Conservation (phyloP, 1,140 invertebrate genomes). For the Antheraea mylitta region DNA sequence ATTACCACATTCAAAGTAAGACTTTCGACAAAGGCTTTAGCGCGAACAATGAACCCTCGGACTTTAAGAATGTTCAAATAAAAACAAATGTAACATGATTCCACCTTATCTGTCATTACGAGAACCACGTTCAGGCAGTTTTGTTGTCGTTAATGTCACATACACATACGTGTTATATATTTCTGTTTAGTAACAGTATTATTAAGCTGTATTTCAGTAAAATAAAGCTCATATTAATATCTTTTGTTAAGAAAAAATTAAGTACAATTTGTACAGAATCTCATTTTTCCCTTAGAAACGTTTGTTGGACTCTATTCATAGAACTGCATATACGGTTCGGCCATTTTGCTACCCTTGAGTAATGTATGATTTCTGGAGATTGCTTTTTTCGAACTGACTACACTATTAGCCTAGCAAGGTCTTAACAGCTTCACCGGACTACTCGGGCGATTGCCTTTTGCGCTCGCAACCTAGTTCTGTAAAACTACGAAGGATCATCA, state of each 20-base stretch:
- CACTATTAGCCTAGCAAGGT: too few species aligned
- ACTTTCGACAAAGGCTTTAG: neutral
- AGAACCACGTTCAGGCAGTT: neutral
- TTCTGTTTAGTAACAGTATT: neutral
- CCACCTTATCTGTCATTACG: conserved; percentile 3
- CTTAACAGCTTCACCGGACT: too few species aligned
- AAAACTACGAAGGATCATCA: too few species aligned
- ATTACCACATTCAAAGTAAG: neutral
- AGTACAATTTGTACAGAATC: neutral
- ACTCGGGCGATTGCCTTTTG: too few species aligned
- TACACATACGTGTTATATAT: neutral
- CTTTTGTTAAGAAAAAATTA: neutral
- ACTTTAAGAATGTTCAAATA: conserved; percentile 8
- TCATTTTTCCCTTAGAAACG: neutral
- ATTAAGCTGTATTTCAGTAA: neutral
- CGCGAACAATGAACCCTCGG: conserved; percentile 8
- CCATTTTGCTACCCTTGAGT: too few species aligned
- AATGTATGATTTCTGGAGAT: too few species aligned
- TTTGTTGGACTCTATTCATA: too few species aligned
- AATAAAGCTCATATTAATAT: neutral
- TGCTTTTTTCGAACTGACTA: too few species aligned
- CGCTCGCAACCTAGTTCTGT: too few species aligned
- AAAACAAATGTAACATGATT: conserved; percentile 11
- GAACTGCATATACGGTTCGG: too few species aligned
- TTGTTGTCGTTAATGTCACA: neutral